Percentiles rank a stretch among this genome's conserved stretches.
Conservation (phyloP, 2,888 invertebrate species). For the Cosmopolites sordidus region DNA sequence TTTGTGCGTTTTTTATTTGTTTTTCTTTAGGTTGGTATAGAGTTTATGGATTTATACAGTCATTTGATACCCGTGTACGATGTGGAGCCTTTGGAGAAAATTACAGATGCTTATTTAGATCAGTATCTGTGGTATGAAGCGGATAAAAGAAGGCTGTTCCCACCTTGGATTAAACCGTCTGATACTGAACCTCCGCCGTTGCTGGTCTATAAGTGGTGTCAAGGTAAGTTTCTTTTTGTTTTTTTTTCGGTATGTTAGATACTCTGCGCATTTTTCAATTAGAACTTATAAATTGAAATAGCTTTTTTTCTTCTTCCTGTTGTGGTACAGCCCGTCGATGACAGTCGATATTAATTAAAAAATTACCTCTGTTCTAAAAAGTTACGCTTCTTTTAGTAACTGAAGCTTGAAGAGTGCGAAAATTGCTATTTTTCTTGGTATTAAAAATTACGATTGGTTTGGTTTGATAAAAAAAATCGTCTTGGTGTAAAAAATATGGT, state of each 20-base stretch:
- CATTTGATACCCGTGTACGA: constrained; percentile 99
- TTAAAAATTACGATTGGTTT: no score
- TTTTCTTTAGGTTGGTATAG: constrained; percentile 73
- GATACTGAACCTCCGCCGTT: constrained; percentile 95
- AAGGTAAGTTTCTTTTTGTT: constrained; percentile 58
- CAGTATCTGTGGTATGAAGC: constrained; percentile 99
- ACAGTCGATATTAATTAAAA: no score
- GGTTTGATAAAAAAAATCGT: no score
- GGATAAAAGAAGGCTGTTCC: constrained; percentile 92
- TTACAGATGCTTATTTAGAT: constrained; percentile 98
- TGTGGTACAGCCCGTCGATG: no score
- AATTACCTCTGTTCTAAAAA: no score
- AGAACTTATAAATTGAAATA: background rate
- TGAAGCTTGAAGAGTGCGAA: no score
- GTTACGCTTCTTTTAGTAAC: no score
- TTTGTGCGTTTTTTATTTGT: background rate
- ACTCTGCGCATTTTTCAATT: no score
- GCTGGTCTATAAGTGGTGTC: constrained; percentile 97
- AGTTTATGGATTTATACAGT: constrained; percentile 99
- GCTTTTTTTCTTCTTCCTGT: no score
- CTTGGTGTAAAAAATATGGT: no score
- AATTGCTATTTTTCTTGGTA: no score
- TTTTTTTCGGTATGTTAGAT: no score
- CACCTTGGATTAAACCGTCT: constrained; percentile 99
- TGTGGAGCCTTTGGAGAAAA: constrained; percentile 98